Evolutionary conservation across 2,113 vertebrate species (phyloP).

Genomic region (Crotalus helleri): DNA sequence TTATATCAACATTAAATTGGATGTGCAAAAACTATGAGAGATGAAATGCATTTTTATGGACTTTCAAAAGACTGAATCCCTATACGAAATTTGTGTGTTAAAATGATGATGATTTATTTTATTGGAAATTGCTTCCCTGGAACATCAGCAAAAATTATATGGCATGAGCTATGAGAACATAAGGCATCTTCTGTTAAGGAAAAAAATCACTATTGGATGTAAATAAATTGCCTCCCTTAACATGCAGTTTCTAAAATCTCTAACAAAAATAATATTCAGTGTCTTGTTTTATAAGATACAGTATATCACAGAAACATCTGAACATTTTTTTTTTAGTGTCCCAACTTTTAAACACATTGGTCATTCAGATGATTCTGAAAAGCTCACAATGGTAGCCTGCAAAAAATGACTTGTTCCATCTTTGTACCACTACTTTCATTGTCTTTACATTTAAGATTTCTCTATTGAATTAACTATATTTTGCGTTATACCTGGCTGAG

Average conservation of each 20-base stretch:
- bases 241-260: neutral
- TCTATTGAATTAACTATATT: neutral
- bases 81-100: neutral
- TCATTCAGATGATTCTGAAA: neutral
- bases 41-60: neutral
- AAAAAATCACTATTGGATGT: neutral
- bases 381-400: neutral
- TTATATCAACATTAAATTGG: neutral
- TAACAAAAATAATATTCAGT: neutral
- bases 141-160: neutral
- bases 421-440: neutral
- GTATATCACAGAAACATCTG: neutral
- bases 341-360: neutral
- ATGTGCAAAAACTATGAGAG: neutral
- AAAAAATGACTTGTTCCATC: neutral
- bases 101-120: neutral
- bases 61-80: neutral
- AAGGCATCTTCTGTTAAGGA: neutral
- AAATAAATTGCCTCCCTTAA: neutral
- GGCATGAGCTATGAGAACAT: neutral
- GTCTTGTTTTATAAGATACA: conserved; percentile 3
- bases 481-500: neutral
- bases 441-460: neutral
- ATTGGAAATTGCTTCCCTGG: neutral
- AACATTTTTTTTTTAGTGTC: neutral